These are phyloP conservation scores for Manduca sexta DNA, from an alignment of 1,140 invertebrate genomes.

Conservation along the genomic window DNA sequence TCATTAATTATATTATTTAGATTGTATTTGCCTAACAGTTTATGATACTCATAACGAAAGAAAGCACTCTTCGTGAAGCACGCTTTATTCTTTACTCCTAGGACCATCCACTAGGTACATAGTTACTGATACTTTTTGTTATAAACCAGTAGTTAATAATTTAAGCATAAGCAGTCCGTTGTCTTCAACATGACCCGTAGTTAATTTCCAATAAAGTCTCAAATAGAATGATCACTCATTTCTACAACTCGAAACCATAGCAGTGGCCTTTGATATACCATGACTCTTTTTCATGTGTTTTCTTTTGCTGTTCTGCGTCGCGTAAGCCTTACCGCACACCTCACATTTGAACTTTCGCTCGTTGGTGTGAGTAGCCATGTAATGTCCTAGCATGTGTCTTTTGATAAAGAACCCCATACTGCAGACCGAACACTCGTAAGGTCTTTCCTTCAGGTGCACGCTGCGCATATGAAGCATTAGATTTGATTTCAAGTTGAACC, in stretches of 20 bases:
- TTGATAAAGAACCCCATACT: slow-evolving; percentile 64
- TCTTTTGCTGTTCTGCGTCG: slow-evolving; percentile 53
- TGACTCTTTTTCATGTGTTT: slow-evolving; percentile 67
- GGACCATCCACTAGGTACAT: too few relatives aligned
- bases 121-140: too few relatives aligned
- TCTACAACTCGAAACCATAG: slow-evolving; percentile 18
- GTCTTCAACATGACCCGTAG: too few relatives aligned
- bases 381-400: slow-evolving; percentile 56
- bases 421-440: slow-evolving; percentile 58
- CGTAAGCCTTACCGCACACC: slow-evolving; percentile 57
- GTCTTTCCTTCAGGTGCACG: slow-evolving; percentile 57
- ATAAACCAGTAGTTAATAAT: too few relatives aligned
- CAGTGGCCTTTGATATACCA: slow-evolving; percentile 36
- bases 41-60: too few relatives aligned
- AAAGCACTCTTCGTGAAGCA: too few relatives aligned
- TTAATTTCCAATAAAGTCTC: too few relatives aligned
- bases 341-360: slow-evolving; percentile 62
- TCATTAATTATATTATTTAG: too few relatives aligned
- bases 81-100: too few relatives aligned
- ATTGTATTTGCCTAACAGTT: too few relatives aligned
- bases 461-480: slow-evolving; percentile 58
- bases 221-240: slow-evolving; percentile 6
- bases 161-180: too few relatives aligned
- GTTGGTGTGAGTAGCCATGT: slow-evolving; percentile 58
- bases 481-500: slow-evolving; percentile 58